These are phyloP conservation scores for Telmatochromis bifrenatus DNA, from an alignment of 2,113 vertebrate genomes.

Conservation along the genomic window DNA sequence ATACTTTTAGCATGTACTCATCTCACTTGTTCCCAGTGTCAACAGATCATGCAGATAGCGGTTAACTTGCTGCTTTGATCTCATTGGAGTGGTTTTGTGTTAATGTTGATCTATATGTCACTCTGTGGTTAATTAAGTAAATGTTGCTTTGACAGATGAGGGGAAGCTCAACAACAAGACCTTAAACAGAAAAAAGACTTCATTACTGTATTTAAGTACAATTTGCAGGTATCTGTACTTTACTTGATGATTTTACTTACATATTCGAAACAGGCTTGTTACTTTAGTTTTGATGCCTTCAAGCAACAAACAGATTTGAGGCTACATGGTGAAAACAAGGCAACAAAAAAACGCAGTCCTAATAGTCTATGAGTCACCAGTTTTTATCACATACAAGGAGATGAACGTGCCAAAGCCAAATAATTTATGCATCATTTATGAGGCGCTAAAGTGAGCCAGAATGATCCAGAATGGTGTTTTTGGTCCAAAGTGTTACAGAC, in stretches of 20 bases:
- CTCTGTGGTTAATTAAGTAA: slow-evolving; percentile 4
- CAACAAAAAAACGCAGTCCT: neutral
- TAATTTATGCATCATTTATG: neutral
- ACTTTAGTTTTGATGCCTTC: neutral
- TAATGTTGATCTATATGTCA: neutral
- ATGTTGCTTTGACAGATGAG: neutral
- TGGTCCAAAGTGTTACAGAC: neutral
- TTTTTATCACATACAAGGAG: neutral
- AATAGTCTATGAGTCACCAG: neutral
- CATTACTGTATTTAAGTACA: neutral
- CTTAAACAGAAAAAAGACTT: neutral
- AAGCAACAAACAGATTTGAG: neutral
- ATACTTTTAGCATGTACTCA: neutral
- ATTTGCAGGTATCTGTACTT: neutral
- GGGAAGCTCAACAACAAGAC: neutral
- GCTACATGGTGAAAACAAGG: neutral
- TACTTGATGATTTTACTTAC: neutral
- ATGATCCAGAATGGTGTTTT: neutral
- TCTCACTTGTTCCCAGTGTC: neutral
- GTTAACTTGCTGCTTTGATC: neutral
- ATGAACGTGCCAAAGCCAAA: neutral
- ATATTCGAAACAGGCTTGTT: neutral
- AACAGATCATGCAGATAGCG: slow-evolving; percentile 15
- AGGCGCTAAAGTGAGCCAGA: neutral
- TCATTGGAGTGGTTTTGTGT: neutral